Evolutionary conservation across 2,797 vertebrate species (phyloP), one percentile per base, ranked within the genome.

Genomic region (Pterois miles): DNA sequence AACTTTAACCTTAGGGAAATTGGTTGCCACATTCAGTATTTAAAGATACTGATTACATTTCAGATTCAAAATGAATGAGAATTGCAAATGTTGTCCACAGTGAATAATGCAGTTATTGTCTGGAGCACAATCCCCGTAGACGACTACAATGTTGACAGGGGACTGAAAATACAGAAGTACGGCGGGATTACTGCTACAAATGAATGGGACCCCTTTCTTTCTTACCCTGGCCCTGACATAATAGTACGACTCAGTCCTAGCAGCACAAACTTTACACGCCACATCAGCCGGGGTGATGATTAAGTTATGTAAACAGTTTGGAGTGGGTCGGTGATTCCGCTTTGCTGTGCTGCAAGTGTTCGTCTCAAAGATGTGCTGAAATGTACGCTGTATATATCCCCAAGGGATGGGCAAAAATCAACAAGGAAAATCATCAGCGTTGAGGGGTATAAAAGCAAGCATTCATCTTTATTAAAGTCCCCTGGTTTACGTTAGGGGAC

Each of bases 381-480:
- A 93, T 79, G 65, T 83, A 71, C 9, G 60, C 65, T 84, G 83
- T 57, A 72, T 65, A 63, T 84, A 65, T 84, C 88, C 90, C 71
- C 68, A 2, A 16, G 75, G 69, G 88, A 68, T 4, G 20, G 11
- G 63, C 25, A 23, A 91, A 90, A 85, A 90, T 87, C 90, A 88
- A 87, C 88, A 90, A 73, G 80, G 82, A 89, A 90, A 93, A 85
- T 85, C 90, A 83, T 89, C 89, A 87, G 71, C 18, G 87, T 70
- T 89, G 86, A 84, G 64, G 67, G 82, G 91, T 84, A 75, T 90
- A 89, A 91, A 91, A 90, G 71, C 62, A 73, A 80, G 78, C 86
- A 91, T 95, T 90, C 84, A 85, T 94, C 93, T 94, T 93, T 92
- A 91, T 93, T 92, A 92, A 81, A 84, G 59, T 67, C 27, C 59